Evolutionary conservation across 2,113 vertebrate genomes (phyloP), one percentile per base, ranked within the genome.

Genomic region (Ceyx melanurus): DNA sequence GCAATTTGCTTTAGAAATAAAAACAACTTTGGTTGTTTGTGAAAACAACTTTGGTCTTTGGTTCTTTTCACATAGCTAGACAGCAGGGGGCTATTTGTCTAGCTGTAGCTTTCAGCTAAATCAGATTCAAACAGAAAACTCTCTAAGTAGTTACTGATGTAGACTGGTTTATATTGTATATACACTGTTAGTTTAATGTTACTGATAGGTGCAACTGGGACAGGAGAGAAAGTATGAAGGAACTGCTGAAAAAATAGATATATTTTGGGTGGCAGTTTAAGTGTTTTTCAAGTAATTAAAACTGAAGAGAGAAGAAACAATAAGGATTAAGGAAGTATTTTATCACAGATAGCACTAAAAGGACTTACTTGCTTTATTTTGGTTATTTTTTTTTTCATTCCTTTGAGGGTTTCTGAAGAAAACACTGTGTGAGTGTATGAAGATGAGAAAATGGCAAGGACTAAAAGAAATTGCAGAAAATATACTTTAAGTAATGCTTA

Each of bases 101-200:
- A 57, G n/a, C 48, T 83, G 18, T 18, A 88, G 31, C 61, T 94
- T 91, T 90, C 80, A 96, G 90, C 70, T 82, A 84, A 82, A 92
- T 45, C 89, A 84, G 65, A 90, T 79, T 88, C 73, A 76, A 90
- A 83, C 25, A 90, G 50, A 79, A 90, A 86, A 86, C 37, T 37
- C 37, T 37, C 37, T 37, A 37, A 37, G 37, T 37, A 37, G 37
- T 37, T 37, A 37, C 37, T 37, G 37, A 37, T 37, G 37, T 37
- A 37, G 37, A 37, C 37, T 37, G 37, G 37, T 37, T 37, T 37
- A 37, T 37, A 37, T 37, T 37, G 37, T 37, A 37, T 37, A 37
- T 37, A 37, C 11, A 37, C 37, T 37, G 37, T 37, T 37, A 37
- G 37, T 37, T 37, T 37, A 37, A 10, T 37, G 7, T 5, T 42